Percentiles rank a stretch among this genome's conserved stretches.
phyloP scores from a whole-genome alignment of 2,113 vertebrate species.

The Mesocricetus auratus region DNA sequence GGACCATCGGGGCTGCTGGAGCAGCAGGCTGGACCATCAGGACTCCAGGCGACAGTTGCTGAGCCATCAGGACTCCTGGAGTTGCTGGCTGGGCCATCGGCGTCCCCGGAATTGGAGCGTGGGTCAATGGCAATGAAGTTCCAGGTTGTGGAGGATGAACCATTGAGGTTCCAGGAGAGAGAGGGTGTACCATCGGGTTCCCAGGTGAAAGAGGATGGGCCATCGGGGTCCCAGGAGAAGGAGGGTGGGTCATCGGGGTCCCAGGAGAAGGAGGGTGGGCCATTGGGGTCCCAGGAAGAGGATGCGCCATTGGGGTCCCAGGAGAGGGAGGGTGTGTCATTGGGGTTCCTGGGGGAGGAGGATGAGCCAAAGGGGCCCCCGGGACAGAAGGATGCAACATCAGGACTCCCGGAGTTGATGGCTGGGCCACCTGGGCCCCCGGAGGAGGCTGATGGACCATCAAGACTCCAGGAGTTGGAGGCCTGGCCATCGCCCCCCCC shows the following conservation, averaged over 20 bases:
- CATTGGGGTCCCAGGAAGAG: constrained; percentile 62
- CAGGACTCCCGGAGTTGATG: constrained; percentile 64
- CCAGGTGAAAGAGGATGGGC: constrained; percentile 47
- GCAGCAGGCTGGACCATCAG: constrained; percentile 74
- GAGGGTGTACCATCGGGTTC: constrained; percentile 47
- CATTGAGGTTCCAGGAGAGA: constrained; percentile 54
- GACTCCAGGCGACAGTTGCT: constrained; percentile 65
- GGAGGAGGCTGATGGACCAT: constrained; percentile 68
- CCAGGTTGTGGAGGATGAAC: constrained; percentile 44
- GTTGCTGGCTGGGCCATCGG: constrained; percentile 67
- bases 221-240: constrained; percentile 15
- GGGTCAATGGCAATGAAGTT: constrained; percentile 58
- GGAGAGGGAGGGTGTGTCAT: constrained; percentile 44
- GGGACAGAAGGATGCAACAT: constrained; percentile 58
- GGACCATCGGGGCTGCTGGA: constrained; percentile 48
- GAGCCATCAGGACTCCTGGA: constrained; percentile 75
- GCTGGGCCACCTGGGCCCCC: constrained; percentile 52
- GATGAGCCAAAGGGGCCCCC: constrained; percentile 44
- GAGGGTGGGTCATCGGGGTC: constrained; percentile 52
- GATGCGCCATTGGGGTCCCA: constrained; percentile 10
- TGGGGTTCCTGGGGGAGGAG: constrained; percentile 57
- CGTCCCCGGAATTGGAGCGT: constrained; percentile 57
- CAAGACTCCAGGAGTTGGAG: constrained; percentile 70
- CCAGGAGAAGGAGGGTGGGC: constrained; percentile 50
- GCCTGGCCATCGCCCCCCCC: constrained; percentile 52